Base-by-base conservation (phyloP, 2,888 invertebrate genomes). In the Allygus modestus region DNA sequence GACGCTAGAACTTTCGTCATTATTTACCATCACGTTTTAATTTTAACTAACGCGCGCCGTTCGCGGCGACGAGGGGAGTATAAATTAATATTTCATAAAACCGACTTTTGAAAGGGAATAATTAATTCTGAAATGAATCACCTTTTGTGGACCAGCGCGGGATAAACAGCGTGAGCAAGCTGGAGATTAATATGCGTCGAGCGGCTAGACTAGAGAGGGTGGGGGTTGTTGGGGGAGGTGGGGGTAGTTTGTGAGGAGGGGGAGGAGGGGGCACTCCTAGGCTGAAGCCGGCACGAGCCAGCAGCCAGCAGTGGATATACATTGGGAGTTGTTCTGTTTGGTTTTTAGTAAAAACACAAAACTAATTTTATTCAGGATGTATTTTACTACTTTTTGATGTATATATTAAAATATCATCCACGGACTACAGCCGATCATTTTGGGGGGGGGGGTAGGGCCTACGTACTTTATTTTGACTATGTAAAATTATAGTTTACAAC, bases 21-120 rank as follows among this genome's bases (percentile, higher is more conserved):
- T 51, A 79, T 79, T 58, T 20, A 79, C 51, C 75, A 75, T 73
- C 31, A 77, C 77, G 41, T 79, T 77, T 51, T 51, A 79, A 79
- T 58, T 51, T 79, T 5, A 31, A 79, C 51, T 75, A 75, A 26
- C 65, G 65, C 31, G n/a, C 69, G 20, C n/a, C 73, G 65, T 58
- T 20, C 46, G 46, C 12, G 58, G 58, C 51, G 51, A 23, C n/a
- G 77, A 20, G 41, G 37, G 79, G 79, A 51, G 58, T 54, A 54
- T 58, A 79, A 79, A 79, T 79, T 79, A 79, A 79, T 79, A 79
- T 79, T 79, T 79, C 79, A 79, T 79, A 79, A 79, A 79, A 79
- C 79, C 54, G 37, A 79, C 79, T 79, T 79, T 79, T 73, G 58
- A 46, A 79, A 79, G 58, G 58, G 79, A 79, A 79, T 79, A 79